Evolutionary conservation across 2,113 vertebrate species (phyloP).

Genomic region (Struthio camelus): DNA sequence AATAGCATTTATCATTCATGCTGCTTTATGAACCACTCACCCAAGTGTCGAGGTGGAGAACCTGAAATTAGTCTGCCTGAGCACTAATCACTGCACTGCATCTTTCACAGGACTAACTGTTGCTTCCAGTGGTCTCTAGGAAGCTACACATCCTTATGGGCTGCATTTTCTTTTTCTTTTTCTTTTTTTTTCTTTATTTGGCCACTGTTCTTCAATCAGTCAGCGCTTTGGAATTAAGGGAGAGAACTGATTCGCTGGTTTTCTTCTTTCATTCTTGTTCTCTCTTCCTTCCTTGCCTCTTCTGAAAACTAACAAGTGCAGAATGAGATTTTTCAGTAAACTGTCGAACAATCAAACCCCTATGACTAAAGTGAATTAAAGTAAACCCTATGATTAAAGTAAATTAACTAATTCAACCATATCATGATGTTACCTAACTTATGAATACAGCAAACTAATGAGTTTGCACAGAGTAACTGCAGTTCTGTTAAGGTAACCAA

Average conservation of each 20-base stretch:
- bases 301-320: neutral
- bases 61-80: neutral
- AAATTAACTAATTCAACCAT: neutral
- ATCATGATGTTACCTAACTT: neutral
- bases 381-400: neutral
- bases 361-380: no score
- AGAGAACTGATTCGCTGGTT: fast-evolving
- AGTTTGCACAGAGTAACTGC: neutral
- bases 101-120: neutral
- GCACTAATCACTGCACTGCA: neutral
- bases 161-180: neutral
- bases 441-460: neutral
- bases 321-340: neutral
- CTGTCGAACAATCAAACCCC: neutral
- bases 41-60: neutral
- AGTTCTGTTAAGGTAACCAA: neutral
- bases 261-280: neutral
- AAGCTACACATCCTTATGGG: neutral
- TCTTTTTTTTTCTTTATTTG: neutral
- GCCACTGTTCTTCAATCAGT: neutral
- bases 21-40: neutral
- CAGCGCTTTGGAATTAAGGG: neutral
- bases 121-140: neutral
- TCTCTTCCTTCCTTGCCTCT: neutral
- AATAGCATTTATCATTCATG: neutral